Evolutionary conservation across 2,113 vertebrate genomes (phyloP), one percentile per base, ranked within the genome.

Genomic region (Lonchura striata): DNA sequence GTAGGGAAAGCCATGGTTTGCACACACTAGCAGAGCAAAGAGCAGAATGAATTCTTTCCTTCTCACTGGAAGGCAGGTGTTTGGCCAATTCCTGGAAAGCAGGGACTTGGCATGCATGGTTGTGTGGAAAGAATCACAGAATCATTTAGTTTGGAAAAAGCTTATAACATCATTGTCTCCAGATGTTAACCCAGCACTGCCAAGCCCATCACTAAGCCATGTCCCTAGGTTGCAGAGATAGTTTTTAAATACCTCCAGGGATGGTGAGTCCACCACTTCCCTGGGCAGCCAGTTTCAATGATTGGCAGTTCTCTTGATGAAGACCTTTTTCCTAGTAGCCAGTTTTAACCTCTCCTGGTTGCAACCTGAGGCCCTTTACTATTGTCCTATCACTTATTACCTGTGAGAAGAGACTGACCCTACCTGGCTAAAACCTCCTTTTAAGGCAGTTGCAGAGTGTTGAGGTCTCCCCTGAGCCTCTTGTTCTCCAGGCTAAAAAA

Each of bases 361-460:
- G 14, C 31, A 49, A 16, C 10, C 24, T 88, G 23, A 66, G 20
- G 14, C 41, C 1, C 3, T 61, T 88, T 72, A 8, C 15, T 54
- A 2, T 60, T 49, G 39, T 61, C 35, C 39, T 88, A 0, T 56
- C 0, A 0, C 25, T 47, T 50, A 44, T 16, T 66, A 35, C 7
- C 31, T 59, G 21, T 23, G 37, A 64, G 28, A 64, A 35, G 50
- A 76, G 28, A 39, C 10, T 8, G 17, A 19, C 5, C 7, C 8
- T 49, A 31, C 37, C 33, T 52, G 15, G 12, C 42, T 64, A 41
- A 23, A 70, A 6, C 15, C 18, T 74, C n/a, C 30, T 47, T 28
- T 28, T 54, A 25, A 28, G 37, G 21, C 11, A 13, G 20, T 9
- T 50, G 35, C 52, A 80, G 66, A 25, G 5, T 28, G 2, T 12